phyloP scores from a whole-genome alignment of 2,888 invertebrate species.

The Rhingia campestris region DNA sequence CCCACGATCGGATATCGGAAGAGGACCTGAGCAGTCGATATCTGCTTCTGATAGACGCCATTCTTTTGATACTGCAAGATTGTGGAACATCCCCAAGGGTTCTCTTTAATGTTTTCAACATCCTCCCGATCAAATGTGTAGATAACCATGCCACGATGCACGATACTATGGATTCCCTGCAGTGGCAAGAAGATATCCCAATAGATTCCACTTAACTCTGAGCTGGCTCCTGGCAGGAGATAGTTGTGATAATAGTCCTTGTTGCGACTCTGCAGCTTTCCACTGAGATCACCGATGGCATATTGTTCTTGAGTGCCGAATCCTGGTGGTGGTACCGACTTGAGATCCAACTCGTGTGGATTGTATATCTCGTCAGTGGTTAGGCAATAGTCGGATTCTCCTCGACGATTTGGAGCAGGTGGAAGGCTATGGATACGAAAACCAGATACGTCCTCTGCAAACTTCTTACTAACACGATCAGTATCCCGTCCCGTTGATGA shows the following conservation, averaged over 20 bases:
- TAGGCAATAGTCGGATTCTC: conserved; percentile 85
- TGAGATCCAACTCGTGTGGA: conserved; percentile 86
- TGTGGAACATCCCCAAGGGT: conserved; percentile 85
- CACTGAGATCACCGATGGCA: conserved; percentile 93
- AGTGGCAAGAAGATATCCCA: conserved; percentile 94
- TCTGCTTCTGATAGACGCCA: conserved; percentile 87
- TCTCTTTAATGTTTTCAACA: conserved; percentile 79
- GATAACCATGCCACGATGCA: conserved; percentile 88
- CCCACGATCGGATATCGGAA: conserved; percentile 95
- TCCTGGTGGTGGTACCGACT: conserved; percentile 87
- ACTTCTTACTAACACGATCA: conserved; percentile 87
- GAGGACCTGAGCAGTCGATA: conserved; percentile 90
- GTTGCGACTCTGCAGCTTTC: conserved; percentile 90
- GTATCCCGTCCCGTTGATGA: conserved; percentile 86
- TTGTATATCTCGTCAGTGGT: conserved; percentile 90
- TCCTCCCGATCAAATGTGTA: conserved; percentile 79
- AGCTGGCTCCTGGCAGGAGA: conserved; percentile 87
- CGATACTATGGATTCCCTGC: conserved; percentile 89
- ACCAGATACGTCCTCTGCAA: conserved; percentile 88
- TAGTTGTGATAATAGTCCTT: conserved; percentile 87
- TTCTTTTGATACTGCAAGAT: conserved; percentile 86
- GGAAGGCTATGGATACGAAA: conserved; percentile 90
- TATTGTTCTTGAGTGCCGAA: conserved; percentile 92
- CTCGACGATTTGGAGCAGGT: conserved; percentile 84
- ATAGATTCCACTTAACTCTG: conserved; percentile 89